These are phyloP conservation scores for Stramonita haemastoma DNA, from an alignment of 2,888 invertebrate species.

Conservation along the genomic window DNA sequence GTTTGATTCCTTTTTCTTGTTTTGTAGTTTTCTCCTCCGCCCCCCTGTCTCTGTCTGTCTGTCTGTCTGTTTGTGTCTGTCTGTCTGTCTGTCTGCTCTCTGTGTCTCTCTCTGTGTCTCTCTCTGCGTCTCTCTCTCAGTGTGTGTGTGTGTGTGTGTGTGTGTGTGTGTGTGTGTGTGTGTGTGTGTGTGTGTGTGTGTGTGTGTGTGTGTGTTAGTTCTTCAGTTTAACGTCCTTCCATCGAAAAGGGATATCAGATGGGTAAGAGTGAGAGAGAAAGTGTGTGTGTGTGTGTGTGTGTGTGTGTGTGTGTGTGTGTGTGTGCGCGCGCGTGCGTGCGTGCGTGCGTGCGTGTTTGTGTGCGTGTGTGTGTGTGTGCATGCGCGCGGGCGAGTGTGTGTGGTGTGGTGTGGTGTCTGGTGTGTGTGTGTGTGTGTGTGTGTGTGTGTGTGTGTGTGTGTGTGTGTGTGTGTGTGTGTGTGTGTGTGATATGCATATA, in stretches of 20 bases:
- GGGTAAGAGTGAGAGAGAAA: no score
- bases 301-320: not conserved
- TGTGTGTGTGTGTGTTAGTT: not conserved
- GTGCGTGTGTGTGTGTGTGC: not conserved
- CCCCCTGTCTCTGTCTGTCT: conserved; percentile 16
- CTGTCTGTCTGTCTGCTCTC: not conserved
- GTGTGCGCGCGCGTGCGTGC: not conserved
- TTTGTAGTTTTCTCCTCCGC: not conserved
- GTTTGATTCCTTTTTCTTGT: not conserved
- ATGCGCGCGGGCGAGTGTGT: not conserved
- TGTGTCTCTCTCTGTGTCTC: not conserved
- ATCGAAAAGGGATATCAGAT: no score
- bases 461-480: no score
- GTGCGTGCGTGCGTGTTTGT: not conserved
- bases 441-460: no score
- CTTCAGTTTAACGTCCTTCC: no score
- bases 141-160: not conserved
- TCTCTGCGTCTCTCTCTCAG: not conserved
- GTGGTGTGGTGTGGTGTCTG: no score
- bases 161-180: not conserved
- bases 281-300: no score
- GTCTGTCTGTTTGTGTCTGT: not conserved
- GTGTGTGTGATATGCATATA: no score
- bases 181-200: not conserved
- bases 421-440: not conserved